Evolutionary conservation across 2,888 invertebrate species (phyloP).

Genomic region (Pammene aurita): DNA sequence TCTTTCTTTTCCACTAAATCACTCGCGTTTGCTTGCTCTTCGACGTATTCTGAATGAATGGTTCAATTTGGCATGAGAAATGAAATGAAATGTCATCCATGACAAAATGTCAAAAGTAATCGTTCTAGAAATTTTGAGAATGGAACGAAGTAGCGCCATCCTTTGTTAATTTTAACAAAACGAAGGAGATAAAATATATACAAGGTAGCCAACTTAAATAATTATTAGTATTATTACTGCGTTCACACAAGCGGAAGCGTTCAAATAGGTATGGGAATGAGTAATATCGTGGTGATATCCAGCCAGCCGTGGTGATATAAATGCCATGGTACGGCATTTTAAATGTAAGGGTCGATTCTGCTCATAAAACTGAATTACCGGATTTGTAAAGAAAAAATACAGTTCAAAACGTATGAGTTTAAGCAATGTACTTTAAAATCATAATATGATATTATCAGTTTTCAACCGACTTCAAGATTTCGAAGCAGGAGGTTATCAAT

Average conservation of each 20-base stretch:
- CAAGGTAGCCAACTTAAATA: slow-evolving; percentile 10
- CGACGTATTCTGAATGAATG: slow-evolving; percentile 34
- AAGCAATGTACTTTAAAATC: too few relatives aligned
- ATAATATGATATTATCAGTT: too few relatives aligned
- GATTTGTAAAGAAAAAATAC: too few relatives aligned
- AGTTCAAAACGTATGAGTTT: too few relatives aligned
- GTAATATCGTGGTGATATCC: too few relatives aligned
- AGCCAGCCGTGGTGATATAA: too few relatives aligned
- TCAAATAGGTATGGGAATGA: too few relatives aligned
- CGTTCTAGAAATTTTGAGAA: slow-evolving; percentile 40
- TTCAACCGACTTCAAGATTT: too few relatives aligned
- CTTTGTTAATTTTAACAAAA: not conserved
- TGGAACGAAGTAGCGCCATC: slow-evolving; percentile 17
- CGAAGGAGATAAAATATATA: slow-evolving; percentile 11
- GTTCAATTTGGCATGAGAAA: slow-evolving; percentile 11
- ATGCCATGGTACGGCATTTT: too few relatives aligned
- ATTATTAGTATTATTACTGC: not conserved
- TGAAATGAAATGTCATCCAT: not conserved
- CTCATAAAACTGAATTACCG: too few relatives aligned
- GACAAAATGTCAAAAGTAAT: slow-evolving; percentile 4
- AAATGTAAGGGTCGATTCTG: too few relatives aligned
- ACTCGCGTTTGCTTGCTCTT: slow-evolving; percentile 22
- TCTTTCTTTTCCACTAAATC: slow-evolving; percentile 25
- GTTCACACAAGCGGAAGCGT: not conserved
- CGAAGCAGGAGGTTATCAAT: too few relatives aligned